These are phyloP conservation scores for Catharus minimus DNA, from an alignment of 2,113 vertebrate genomes.

Conservation along the genomic window DNA sequence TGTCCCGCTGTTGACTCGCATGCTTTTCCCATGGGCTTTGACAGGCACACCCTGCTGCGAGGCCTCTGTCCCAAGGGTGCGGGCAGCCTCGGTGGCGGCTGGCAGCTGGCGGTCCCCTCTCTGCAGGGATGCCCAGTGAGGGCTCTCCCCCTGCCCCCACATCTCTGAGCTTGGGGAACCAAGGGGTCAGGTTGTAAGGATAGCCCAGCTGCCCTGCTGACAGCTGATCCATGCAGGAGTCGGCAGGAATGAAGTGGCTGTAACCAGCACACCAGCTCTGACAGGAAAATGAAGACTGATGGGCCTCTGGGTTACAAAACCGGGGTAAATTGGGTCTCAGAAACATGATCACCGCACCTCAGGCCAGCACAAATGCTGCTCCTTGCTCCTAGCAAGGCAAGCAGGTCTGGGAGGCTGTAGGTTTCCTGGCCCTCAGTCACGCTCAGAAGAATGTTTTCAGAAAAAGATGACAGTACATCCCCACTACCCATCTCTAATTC, in stretches of 20 bases:
- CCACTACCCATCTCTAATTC: neutral
- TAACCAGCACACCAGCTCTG: neutral
- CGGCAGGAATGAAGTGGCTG: neutral
- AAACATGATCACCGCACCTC: neutral
- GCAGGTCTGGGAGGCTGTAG: neutral
- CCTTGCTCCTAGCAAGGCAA: neutral
- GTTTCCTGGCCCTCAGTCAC: neutral
- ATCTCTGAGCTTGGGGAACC: neutral
- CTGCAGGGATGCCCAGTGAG: no score
- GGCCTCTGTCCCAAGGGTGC: neutral
- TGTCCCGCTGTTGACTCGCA: neutral
- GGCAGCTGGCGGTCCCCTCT: neutral
- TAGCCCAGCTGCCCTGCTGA: neutral
- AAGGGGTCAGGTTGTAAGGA: neutral
- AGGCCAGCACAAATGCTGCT: neutral
- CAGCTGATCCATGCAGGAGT: neutral
- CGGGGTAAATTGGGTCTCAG: rapidly evolving
- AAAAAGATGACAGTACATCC: neutral
- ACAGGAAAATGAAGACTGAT: neutral
- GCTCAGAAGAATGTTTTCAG: neutral
- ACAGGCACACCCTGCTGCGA: neutral
- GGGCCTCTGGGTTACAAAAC: neutral
- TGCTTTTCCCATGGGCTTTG: neutral
- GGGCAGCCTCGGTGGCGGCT: neutral
- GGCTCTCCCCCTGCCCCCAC: neutral